These are phyloP conservation scores for Entomyzon cyanotis DNA, from an alignment of 2,113 vertebrate genomes.

Conservation along the genomic window DNA sequence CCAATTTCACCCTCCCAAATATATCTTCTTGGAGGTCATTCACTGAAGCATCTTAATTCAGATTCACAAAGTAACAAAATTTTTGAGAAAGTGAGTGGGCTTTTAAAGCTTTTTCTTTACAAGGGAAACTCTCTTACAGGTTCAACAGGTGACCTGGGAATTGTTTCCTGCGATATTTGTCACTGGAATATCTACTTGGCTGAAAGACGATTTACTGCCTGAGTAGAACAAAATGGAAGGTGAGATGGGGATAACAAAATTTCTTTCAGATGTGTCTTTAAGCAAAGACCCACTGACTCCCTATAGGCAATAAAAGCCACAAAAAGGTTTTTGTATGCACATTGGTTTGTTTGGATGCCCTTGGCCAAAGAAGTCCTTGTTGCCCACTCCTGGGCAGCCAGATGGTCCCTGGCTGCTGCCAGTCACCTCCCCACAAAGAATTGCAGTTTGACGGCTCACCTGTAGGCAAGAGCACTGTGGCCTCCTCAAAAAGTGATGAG, in stretches of 20 bases:
- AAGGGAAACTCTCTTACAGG: not conserved
- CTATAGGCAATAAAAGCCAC: not conserved
- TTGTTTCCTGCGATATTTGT: not conserved
- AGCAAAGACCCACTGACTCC: not conserved
- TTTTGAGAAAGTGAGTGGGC: not conserved
- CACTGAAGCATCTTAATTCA: not conserved
- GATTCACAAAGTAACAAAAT: not conserved
- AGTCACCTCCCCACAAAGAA: not conserved
- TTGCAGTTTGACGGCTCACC: not conserved
- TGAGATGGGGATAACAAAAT: not conserved
- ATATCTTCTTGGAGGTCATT: not conserved
- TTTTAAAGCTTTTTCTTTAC: not conserved
- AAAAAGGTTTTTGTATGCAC: not conserved
- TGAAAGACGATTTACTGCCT: not conserved
- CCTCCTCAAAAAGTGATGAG: not conserved
- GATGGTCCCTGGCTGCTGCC: too few relatives aligned
- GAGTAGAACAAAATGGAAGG: not conserved
- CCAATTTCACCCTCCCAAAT: not conserved
- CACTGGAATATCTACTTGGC: not conserved
- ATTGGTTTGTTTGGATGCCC: fast-evolving
- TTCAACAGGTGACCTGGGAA: not conserved
- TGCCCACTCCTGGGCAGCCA: not conserved
- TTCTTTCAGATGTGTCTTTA: not conserved
- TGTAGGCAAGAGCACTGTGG: not conserved
- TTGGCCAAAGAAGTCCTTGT: not conserved